Percentiles rank a stretch among this genome's conserved stretches.
Evolutionary conservation across 2,113 vertebrate species (phyloP).

Genomic region (Bos javanicus): DNA sequence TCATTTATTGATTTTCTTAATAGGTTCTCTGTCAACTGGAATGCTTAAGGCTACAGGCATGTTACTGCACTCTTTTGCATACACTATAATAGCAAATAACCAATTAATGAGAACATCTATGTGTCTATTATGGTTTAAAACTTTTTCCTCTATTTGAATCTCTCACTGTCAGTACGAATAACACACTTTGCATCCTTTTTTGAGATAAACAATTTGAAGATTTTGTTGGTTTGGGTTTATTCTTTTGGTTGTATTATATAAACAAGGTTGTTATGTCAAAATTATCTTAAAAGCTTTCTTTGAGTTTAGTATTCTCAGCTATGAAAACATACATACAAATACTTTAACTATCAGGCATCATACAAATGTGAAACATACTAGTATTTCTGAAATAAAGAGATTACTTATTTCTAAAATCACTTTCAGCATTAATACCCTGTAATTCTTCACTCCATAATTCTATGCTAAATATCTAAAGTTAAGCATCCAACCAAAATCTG

Average conservation of each 20-base stretch:
- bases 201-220: neutral
- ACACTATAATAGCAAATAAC: neutral
- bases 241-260: neutral
- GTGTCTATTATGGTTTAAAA: neutral
- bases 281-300: neutral
- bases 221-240: neutral
- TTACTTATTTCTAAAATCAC: slow-evolving; percentile 13
- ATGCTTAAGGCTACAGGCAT: neutral
- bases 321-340: neutral
- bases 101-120: neutral
- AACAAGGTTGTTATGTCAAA: neutral
- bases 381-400: neutral
- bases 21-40: neutral
- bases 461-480: neutral
- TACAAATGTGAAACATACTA: neutral
- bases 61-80: neutral
- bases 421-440: neutral
- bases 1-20: neutral
- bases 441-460: neutral
- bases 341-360: neutral
- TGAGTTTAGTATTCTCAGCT: neutral
- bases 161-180: neutral
- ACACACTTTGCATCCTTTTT: neutral
- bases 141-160: neutral
- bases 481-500: neutral